Evolutionary conservation across 2,797 vertebrate species (phyloP).

Genomic region (Diceros bicornis): DNA sequence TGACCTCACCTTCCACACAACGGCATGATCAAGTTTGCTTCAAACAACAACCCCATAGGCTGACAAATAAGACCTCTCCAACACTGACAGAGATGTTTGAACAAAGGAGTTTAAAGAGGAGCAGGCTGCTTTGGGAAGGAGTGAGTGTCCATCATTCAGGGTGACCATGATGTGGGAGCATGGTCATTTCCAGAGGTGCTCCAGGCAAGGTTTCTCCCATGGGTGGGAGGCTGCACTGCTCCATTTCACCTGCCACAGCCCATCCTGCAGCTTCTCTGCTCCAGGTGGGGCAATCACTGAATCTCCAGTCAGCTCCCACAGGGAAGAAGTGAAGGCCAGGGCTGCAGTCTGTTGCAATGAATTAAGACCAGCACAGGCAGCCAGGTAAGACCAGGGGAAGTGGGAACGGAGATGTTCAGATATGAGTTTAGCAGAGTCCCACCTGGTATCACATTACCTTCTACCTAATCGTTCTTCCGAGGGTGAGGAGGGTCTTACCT

Average conservation of each 20-base stretch:
- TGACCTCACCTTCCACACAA: neutral
- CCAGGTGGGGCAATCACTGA: neutral
- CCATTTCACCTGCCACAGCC: neutral
- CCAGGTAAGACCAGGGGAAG: no score
- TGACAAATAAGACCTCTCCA: neutral
- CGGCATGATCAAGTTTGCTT: neutral
- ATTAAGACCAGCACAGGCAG: neutral
- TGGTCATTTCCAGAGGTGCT: neutral
- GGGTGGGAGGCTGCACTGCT: neutral
- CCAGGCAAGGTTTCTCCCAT: no score
- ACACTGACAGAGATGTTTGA: neutral
- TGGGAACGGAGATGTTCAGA: neutral
- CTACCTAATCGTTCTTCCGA: neutral
- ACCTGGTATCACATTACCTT: neutral
- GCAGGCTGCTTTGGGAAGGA: neutral
- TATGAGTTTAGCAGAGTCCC: neutral
- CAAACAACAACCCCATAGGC: neutral
- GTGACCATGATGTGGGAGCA: no score
- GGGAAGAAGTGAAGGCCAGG: neutral
- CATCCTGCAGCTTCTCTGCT: neutral
- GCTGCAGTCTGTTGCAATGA: neutral
- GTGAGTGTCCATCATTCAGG: no score
- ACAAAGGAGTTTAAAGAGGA: neutral
- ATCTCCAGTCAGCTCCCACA: neutral
- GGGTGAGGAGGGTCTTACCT: neutral